phyloP scores from a whole-genome alignment of 1,140 invertebrate species.

The Ctenoplectra terminalis region DNA sequence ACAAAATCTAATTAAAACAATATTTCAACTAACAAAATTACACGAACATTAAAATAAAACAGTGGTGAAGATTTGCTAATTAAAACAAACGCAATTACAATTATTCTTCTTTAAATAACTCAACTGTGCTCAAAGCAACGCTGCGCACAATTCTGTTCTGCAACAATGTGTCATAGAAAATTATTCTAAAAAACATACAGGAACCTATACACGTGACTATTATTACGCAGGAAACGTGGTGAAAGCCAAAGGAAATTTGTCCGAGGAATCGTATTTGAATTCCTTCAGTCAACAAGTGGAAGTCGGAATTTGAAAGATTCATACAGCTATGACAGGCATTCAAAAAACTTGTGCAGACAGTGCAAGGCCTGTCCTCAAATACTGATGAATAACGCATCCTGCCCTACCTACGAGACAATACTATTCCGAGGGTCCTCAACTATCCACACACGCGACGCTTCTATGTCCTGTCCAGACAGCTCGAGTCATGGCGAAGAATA shows the following conservation, averaged over 20 bases:
- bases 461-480: slow-evolving; percentile 30
- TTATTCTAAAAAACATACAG: background rate
- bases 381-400: slow-evolving; percentile 66
- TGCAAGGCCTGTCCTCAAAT: slow-evolving; percentile 38
- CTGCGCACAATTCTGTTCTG: no score
- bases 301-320: slow-evolving; percentile 32
- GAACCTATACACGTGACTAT: background rate
- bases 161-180: no score
- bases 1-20: no score
- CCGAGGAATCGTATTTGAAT: background rate
- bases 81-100: background rate
- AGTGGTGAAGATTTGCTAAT: no score
- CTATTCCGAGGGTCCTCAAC: slow-evolving; percentile 57
- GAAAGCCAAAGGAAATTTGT: background rate
- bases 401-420: slow-evolving; percentile 62
- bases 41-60: no score
- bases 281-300: slow-evolving; percentile 28
- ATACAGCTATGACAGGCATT: slow-evolving; percentile 11
- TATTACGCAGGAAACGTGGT: background rate
- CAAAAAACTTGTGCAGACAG: slow-evolving; percentile 25
- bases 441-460: background rate
- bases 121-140: background rate
- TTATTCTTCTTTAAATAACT: background rate
- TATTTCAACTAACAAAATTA: no score
- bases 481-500: slow-evolving; percentile 53